These are phyloP conservation scores for Lepilemur ruficaudatus DNA, from an alignment of 2,797 vertebrate genomes.

Conservation along the genomic window DNA sequence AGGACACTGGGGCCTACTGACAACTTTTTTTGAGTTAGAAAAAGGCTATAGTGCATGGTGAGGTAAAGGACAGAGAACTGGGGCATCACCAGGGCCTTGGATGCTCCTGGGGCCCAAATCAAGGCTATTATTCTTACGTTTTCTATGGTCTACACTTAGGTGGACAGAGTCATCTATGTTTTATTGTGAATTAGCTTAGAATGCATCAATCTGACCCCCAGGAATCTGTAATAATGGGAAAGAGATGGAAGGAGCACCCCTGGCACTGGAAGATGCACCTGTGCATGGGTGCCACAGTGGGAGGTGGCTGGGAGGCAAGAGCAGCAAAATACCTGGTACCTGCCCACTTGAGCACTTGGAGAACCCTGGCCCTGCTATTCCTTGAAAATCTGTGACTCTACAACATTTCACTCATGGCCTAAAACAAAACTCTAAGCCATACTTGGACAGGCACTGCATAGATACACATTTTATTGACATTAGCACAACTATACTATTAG, in stretches of 20 bases:
- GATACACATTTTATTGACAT: not conserved
- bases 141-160: not conserved
- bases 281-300: not conserved
- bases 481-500: not conserved
- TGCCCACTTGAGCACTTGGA: not conserved
- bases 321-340: not conserved
- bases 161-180: not conserved
- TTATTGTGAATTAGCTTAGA: not conserved
- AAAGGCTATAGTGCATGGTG: not conserved
- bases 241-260: not conserved
- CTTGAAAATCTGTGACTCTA: not conserved
- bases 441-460: not conserved
- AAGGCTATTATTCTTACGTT: not conserved
- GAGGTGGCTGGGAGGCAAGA: not conserved
- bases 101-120: not conserved
- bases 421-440: constrained; percentile 3
- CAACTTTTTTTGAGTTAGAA: not conserved
- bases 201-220: not conserved
- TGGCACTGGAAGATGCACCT: not conserved
- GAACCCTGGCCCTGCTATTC: not conserved
- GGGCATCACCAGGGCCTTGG: not conserved
- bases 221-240: not conserved
- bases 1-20: not conserved
- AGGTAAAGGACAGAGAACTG: not conserved
- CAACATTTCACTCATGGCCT: not conserved